A percentile compares a stretch with the other conserved stretches of the same genome.
Evolutionary conservation across 2,888 invertebrate species (phyloP).

Genomic region (Eupithecia centaureata): DNA sequence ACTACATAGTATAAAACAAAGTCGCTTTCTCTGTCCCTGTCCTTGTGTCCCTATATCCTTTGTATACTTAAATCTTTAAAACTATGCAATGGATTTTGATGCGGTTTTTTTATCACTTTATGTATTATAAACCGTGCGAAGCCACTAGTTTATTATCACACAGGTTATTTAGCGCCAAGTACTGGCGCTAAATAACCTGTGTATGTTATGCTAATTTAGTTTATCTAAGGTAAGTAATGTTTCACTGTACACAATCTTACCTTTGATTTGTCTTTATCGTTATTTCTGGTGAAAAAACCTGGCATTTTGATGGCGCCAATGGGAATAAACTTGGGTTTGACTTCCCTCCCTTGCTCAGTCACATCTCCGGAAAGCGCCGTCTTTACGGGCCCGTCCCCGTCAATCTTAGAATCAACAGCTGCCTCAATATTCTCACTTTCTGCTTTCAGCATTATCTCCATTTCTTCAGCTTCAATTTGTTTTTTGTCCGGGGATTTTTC

Average conservation of each 20-base stretch:
- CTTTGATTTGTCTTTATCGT: conserved; percentile 89
- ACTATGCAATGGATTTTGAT: too few relatives aligned
- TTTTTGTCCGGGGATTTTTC: conserved; percentile 85
- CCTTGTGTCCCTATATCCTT: too few relatives aligned
- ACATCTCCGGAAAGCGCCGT: conserved; percentile 82
- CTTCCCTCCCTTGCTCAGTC: conserved; percentile 88
- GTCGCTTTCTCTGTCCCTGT: too few relatives aligned
- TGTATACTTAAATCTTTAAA: too few relatives aligned
- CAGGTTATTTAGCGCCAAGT: too few relatives aligned
- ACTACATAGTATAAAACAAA: too few relatives aligned
- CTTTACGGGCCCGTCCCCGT: conserved; percentile 77
- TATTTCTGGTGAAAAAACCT: conserved; percentile 91
- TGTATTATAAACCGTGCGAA: too few relatives aligned
- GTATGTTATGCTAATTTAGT: too few relatives aligned
- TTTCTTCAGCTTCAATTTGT: conserved; percentile 87
- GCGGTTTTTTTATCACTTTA: too few relatives aligned
- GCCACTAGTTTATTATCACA: too few relatives aligned
- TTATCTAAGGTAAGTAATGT: too few relatives aligned
- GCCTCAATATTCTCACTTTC: conserved; percentile 82
- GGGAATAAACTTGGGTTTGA: conserved; percentile 92
- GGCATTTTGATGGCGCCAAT: conserved; percentile 95
- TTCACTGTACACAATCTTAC: conserved; percentile 55
- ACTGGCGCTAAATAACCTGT: too few relatives aligned
- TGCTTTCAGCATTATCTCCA: conserved; percentile 84
- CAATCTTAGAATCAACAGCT: conserved; percentile 71